Evolutionary conservation across 2,797 vertebrate species (phyloP).

Genomic region (Sparus aurata): DNA sequence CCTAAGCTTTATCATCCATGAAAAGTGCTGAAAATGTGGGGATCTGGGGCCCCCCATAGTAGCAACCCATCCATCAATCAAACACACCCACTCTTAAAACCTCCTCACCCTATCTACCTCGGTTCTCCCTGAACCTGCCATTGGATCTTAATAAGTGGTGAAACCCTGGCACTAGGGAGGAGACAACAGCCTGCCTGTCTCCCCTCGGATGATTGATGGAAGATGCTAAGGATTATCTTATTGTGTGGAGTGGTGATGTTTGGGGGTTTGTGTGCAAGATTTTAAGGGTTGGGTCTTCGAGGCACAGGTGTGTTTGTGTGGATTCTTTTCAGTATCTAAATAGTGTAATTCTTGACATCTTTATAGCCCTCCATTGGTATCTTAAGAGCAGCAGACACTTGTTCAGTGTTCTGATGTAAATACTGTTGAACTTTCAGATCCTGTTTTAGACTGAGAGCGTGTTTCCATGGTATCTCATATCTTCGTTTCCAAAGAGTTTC

Average conservation of each 20-base stretch:
- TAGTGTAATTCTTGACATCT: slow-evolving; percentile 6
- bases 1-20: slow-evolving; percentile 75
- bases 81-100: slow-evolving; percentile 45
- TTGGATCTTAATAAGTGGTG: slow-evolving; percentile 79
- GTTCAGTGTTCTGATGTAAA: slow-evolving; percentile 19
- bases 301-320: slow-evolving; percentile 9
- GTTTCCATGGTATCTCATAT: slow-evolving; percentile 30
- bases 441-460: slow-evolving; percentile 6
- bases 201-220: slow-evolving; percentile 72
- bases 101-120: slow-evolving; percentile 34
- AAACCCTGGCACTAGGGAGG: slow-evolving; percentile 62
- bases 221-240: slow-evolving; percentile 61
- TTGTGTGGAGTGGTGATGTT: slow-evolving; percentile 24
- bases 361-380: neutral
- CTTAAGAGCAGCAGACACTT: slow-evolving; percentile 4
- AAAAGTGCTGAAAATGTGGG: slow-evolving; percentile 81
- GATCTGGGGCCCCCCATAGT: slow-evolving; percentile 43
- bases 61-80: slow-evolving; percentile 72
- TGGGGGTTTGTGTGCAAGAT: slow-evolving; percentile 34
- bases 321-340: neutral
- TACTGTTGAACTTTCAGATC: slow-evolving; percentile 18
- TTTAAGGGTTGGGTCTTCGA: slow-evolving; percentile 1
- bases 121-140: slow-evolving; percentile 55
- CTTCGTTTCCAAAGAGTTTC: neutral
- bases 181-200: slow-evolving; percentile 58